Base-by-base conservation (phyloP, 2,797 vertebrate genomes). In the Tokudaia muenninki region DNA sequence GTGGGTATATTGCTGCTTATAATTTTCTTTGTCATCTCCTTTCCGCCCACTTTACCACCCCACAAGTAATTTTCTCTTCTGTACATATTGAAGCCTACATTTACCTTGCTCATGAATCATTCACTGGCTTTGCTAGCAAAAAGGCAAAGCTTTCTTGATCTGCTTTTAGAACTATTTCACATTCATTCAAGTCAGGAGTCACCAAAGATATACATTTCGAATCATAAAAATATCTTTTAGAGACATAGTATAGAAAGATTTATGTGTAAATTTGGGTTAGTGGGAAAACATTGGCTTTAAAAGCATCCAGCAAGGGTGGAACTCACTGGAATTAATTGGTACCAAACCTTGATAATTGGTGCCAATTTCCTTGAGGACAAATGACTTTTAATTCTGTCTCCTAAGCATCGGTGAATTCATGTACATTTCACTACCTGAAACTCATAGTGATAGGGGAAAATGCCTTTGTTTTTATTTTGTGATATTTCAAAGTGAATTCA, bases 21-120 rank as follows among this genome's bases (percentile, higher is more conserved):
- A 59, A 86, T 93, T 92, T 96, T 92, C 80, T 93, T 94, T 92
- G 59, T 47, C 70, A 55, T 13, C 11, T 44, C 31, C 31, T 41
- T 87, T 31, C 37, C 0, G 0, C 12, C 22, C 17, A 31, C 82
- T 61, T 90, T 77, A 44, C 17, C 16, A 31, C 0, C 2, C 21
- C 29, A 47, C 26, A 63, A n/a, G 70, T 77, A 88, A 87, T 90
- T 93, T 41, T 95, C 63, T 94, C 26, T 90, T 44, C 57, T 47
- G 50, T 24, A 44, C 50, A 59, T 16, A 55, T 21, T 55, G 63
- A 94, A 90, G 34, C 57, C 65, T 86, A 26, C 65, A 41, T 86
- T 96, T 63, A 92, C 55, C 87, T 78, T 84, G 34, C 12, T 74
- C 34, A 24, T 41, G 41, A 97, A 86, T 95, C 67, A 59, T 16